These are phyloP conservation scores for Lasius platythorax DNA, from an alignment of 2,888 invertebrate species.

Conservation along the genomic window DNA sequence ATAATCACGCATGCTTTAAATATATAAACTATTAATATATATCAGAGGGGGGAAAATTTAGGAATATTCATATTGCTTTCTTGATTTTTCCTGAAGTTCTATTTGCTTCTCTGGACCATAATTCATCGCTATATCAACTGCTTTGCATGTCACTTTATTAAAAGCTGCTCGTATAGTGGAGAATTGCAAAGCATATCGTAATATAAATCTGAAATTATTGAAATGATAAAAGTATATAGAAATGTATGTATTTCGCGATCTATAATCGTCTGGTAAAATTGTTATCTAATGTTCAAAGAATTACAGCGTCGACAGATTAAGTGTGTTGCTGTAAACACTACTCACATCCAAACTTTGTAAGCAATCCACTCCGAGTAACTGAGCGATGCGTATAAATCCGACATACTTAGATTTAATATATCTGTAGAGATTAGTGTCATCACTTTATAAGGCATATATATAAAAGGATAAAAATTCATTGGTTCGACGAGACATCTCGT, in stretches of 20 bases:
- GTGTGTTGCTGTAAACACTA: too few relatives aligned
- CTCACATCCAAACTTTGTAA: too few relatives aligned
- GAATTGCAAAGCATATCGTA: conserved; percentile 61
- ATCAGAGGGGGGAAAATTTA: neutral
- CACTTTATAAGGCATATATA: too few relatives aligned
- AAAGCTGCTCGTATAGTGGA: conserved; percentile 56
- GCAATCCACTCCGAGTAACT: too few relatives aligned
- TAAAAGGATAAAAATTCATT: too few relatives aligned
- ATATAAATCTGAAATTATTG: conserved; percentile 69
- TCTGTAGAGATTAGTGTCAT: too few relatives aligned
- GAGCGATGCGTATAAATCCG: too few relatives aligned
- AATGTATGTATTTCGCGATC: neutral
- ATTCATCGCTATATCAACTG: conserved; percentile 65
- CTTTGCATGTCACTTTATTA: conserved; percentile 59
- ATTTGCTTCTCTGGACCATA: conserved; percentile 68
- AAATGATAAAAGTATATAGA: neutral
- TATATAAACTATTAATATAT: neutral
- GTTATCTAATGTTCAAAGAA: too few relatives aligned
- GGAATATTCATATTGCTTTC: neutral
- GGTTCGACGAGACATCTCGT: too few relatives aligned
- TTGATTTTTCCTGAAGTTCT: conserved; percentile 64
- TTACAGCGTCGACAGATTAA: too few relatives aligned
- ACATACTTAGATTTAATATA: too few relatives aligned
- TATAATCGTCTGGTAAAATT: neutral
- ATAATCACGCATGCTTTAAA: neutral